phyloP scores from a whole-genome alignment of 2,797 vertebrate species.

The Halcyon smyrnensis region DNA sequence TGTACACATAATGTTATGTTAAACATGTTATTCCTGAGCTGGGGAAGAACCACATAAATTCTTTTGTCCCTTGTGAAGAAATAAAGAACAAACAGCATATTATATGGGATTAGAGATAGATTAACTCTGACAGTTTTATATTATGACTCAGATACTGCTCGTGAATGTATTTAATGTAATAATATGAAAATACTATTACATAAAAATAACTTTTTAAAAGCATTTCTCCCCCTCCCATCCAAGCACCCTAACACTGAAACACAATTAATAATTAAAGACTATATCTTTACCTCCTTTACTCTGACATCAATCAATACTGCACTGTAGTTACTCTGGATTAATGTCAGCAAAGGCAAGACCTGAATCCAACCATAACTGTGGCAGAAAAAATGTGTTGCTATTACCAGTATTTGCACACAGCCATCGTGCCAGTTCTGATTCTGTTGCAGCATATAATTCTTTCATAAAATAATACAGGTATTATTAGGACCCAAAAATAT shows the following conservation, averaged over 20 bases:
- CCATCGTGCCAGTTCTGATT: background rate
- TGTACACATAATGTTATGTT: slow-evolving; percentile 55
- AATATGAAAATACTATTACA: slow-evolving; percentile 47
- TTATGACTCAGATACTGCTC: slow-evolving; percentile 50
- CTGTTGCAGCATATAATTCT: background rate
- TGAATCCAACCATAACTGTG: background rate
- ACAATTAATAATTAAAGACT: slow-evolving; percentile 59
- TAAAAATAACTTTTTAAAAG: slow-evolving; percentile 61
- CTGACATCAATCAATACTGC: slow-evolving; percentile 39
- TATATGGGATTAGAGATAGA: slow-evolving; percentile 51
- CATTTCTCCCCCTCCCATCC: background rate
- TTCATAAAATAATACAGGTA: background rate
- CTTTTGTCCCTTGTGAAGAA: slow-evolving; percentile 33
- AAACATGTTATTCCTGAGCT: slow-evolving; percentile 63
- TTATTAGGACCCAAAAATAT: background rate
- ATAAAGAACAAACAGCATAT: slow-evolving; percentile 50
- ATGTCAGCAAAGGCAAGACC: background rate
- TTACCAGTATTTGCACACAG: background rate
- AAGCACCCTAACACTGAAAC: background rate
- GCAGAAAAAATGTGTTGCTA: background rate
- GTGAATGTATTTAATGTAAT: slow-evolving; percentile 54
- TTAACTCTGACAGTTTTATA: slow-evolving; percentile 61
- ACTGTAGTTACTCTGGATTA: slow-evolving; percentile 30
- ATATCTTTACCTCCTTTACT: slow-evolving; percentile 10
- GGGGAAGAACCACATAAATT: slow-evolving; percentile 55